Evolutionary conservation across 2,797 vertebrate genomes (phyloP), one percentile per base, ranked within the genome.

Genomic region (Syngnathus rostellatus): DNA sequence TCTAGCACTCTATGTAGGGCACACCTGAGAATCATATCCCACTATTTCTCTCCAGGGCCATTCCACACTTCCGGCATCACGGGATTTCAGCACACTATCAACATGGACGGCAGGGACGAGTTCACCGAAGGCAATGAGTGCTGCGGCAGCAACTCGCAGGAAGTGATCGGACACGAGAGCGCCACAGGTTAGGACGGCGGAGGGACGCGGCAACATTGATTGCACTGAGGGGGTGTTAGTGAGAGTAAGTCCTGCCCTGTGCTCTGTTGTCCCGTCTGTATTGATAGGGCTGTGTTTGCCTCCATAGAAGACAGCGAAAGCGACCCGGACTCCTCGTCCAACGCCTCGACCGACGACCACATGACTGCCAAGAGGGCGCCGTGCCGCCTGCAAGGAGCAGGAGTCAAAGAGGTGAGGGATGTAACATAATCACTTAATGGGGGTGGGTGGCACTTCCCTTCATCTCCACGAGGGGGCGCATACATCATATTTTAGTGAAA

Each of bases 281-380:
- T 84, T 90, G 87, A 89, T 87, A 87, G 82, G 84, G 80, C 77
- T 87, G 81, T 89, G 87, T 85, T 86, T 85, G 77, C 86, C 80
- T 81, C 83, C 81, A 73, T 89, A 93, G 91, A 93, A 78, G 91
- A 93, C 75, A 91, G 91, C 6, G 91, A 92, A 81, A 92, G 91
- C 41, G 91, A 93, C 76, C 85, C 71, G 10, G 91, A 93, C 84
- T 88, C 86, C 5, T 90, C 88, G 64, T 93, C 91, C 66, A 91
- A 89, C 84, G 83, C 86, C 69, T 93, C 91, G 0, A 81, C 79
- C 5, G 92, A 92, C 76, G 91, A 92, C 87, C 89, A 85, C 81
- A 91, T 92, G 91, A 83, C 76, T 72, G 83, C 87, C 77, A 90
- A 92, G 78, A 85, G 86, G 72, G 72, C 83, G 1, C 89, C 86